Evolutionary conservation across 2,888 invertebrate genomes (phyloP), one percentile per base, ranked within the genome.

Genomic region (Caenorhabditis uteleia): DNA sequence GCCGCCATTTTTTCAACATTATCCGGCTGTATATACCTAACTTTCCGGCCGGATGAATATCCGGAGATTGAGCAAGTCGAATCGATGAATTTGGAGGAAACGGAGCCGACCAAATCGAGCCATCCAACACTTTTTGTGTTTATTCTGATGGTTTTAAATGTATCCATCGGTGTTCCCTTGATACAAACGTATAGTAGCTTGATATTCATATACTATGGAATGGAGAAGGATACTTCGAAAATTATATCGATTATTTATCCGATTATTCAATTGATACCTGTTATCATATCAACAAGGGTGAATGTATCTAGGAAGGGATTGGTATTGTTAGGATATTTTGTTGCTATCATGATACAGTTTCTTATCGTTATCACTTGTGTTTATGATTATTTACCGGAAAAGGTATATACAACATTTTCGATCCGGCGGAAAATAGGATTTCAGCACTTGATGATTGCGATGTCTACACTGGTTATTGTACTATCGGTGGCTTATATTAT

Each of bases 81-180:
- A 34, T 39, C 40, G 1, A 26, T 53, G 1, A 48, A 44, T 33
- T 51, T 40, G 20, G 46, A 50, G 27, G 23, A 12, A 18, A n/a
- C 26, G 7, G 58, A 62, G 25, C 55, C 61, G 20, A 48, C 39
- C 3, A 53, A 56, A 40, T 53, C 53, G 12, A 27, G 39, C 3
- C 34, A 57, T 31, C 57, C 57, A 10, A 31, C 38, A 18, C 33
- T 57, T n/a, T 64, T 64, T 34, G 57, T 64, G 12, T 53, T 64
- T 25, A 14, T 57, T 3, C 31, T 64, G 20, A 64, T 64, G 64
- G 53, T 64, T 26, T 42, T 64, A 7, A 64, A 64, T 40, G 64
- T 57, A 48, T 55, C 68, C 2, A 74, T 71, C 27, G 75, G 75
- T 2, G 74, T 75, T 18, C 75, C 75, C 1, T 25, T 71, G 3